Evolutionary conservation across 2,888 invertebrate genomes (phyloP), one percentile per base, ranked within the genome.

Genomic region (Norana najaformis): DNA sequence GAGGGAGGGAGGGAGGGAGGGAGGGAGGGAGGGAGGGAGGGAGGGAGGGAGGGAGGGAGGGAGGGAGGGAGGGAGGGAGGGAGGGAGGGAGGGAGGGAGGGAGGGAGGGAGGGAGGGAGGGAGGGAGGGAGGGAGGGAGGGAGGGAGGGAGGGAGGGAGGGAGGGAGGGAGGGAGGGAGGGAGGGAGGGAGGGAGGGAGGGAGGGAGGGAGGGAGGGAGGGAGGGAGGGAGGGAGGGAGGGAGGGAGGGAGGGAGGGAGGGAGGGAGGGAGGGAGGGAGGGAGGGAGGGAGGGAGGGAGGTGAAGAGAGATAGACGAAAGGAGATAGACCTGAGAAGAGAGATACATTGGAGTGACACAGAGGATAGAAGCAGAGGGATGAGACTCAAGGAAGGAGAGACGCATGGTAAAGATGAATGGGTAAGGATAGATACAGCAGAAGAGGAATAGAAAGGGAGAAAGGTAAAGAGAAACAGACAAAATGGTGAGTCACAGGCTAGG

Each of bases 381-480:
- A n/a, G n/a, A n/a, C n/a, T n/a, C n/a, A n/a, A n/a, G n/a, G n/a
- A n/a, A 83, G 35, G 18, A 20, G 83, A 53, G n/a, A 69, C 5
- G 6, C 20, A 89, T 20, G 4, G 36, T 18, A 37, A 88, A 30
- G 37, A 38, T 11, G 20, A 18, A 90, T 20, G n/a, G 39, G 39
- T 23, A 38, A 20, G n/a, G 88, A 16, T 18, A 88, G 37, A 38
- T 18, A 90, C 34, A 38, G 38, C 36, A 39, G 34, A 53, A 90
- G 23, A 38, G 69, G 88, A 34, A 20, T 18, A 37, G 88, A 53
- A 35, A 89, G 83, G 34, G 83, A 89, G 83, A 47, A 30, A 90
- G 88, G 85, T 36, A 88, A 85, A 41, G 20, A 90, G 88, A 83
- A 41, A 89, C 90, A 89, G 83, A 90, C 90, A 89, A n/a, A n/a